Percentiles rank a stretch among this genome's conserved stretches.
Conservation (phyloP, 2,888 invertebrate genomes). For the Argynnis bischoffii region DNA sequence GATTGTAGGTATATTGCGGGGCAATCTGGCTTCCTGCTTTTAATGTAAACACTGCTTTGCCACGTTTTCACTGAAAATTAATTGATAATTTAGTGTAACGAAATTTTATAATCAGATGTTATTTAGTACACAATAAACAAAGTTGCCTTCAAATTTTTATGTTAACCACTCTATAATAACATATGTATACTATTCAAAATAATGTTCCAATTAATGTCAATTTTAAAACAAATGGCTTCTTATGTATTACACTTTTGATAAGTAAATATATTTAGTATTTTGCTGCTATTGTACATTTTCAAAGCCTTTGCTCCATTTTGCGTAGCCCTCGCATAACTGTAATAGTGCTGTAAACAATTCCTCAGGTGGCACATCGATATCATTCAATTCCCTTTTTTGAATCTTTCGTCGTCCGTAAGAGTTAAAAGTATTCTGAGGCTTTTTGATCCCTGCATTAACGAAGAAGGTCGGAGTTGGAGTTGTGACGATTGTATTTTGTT, state of each 20-base stretch:
- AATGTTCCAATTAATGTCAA: neutral
- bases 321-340: conserved; percentile 82
- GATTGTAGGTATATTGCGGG: conserved; percentile 70
- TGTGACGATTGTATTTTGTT: conserved; percentile 68
- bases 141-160: conserved; percentile 25
- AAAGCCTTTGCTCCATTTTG: conserved; percentile 67
- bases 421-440: conserved; percentile 65
- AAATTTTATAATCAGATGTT: conserved; percentile 56
- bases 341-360: conserved; percentile 77
- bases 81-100: conserved; percentile 60
- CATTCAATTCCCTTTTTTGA: conserved; percentile 43
- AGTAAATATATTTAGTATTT: neutral
- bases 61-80: conserved; percentile 60
- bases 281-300: conserved; percentile 1
- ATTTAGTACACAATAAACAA: conserved; percentile 44
- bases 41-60: conserved; percentile 75
- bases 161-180: conserved; percentile 5
- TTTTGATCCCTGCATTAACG: conserved; percentile 69
- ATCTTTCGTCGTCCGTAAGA: conserved; percentile 65
- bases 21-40: conserved; percentile 80
- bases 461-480: conserved; percentile 60
- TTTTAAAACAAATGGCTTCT: neutral
- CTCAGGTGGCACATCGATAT: conserved; percentile 66
- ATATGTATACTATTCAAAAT: neutral
- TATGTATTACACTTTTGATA: neutral